A percentile compares a stretch with the other conserved stretches of the same genome.
phyloP scores from a whole-genome alignment of 1,140 invertebrate genomes.

The Papilio glaucus region DNA sequence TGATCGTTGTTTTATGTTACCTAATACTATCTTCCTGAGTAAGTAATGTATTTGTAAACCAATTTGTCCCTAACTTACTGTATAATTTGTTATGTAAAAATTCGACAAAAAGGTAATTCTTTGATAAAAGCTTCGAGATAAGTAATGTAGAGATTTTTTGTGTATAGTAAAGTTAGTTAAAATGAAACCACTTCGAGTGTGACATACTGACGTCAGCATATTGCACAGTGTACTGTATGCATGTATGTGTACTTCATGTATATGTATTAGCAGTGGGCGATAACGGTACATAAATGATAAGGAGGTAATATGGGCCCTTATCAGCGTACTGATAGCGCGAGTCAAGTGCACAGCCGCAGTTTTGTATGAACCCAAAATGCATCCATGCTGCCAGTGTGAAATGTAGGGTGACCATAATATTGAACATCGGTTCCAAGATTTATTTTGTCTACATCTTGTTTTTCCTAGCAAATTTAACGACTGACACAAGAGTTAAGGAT shows the following conservation, averaged over 20 bases:
- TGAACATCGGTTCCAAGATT: background rate
- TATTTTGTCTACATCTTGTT: too few relatives aligned
- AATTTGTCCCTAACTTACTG: too few relatives aligned
- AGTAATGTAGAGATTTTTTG: too few relatives aligned
- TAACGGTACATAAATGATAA: constrained; percentile 30
- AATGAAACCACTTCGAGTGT: background rate
- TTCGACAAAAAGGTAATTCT: too few relatives aligned
- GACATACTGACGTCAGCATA: background rate
- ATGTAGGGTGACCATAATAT: constrained; percentile 39
- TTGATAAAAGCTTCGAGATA: too few relatives aligned
- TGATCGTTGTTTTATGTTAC: too few relatives aligned
- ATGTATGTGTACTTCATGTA: background rate
- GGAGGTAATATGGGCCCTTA: constrained; percentile 44
- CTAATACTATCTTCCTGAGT: too few relatives aligned
- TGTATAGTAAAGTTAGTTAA: too few relatives aligned
- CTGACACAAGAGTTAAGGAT: background rate
- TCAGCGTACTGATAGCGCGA: constrained; percentile 52
- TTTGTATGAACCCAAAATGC: constrained; percentile 58
- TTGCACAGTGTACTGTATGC: too few relatives aligned
- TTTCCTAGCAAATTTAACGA: too few relatives aligned
- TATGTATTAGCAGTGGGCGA: constrained; percentile 1
- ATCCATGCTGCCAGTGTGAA: constrained; percentile 39
- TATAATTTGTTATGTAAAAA: too few relatives aligned
- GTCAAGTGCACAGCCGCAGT: constrained; percentile 55
- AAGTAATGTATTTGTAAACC: too few relatives aligned